Evolutionary conservation across 2,888 invertebrate species (phyloP).

Genomic region (Drosophila recens): DNA sequence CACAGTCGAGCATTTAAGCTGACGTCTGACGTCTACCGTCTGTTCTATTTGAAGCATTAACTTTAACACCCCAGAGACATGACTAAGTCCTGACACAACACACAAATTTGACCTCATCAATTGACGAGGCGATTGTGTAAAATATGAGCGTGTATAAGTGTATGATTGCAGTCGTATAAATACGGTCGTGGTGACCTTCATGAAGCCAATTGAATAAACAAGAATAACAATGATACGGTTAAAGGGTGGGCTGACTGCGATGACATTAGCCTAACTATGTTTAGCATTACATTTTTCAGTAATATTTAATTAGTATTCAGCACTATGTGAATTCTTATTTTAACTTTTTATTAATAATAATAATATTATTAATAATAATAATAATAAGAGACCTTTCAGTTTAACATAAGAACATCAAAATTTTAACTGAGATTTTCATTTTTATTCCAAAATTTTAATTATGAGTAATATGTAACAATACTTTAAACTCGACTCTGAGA

Average conservation of each 20-base stretch:
- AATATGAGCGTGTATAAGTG: slow-evolving; percentile 11
- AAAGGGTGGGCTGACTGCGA: neutral
- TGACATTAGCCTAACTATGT: neutral
- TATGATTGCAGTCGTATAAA: slow-evolving; percentile 6
- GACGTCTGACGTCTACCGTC: slow-evolving; percentile 28
- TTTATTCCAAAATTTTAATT: too few species aligned
- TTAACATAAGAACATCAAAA: too few species aligned
- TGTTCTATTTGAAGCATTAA: slow-evolving; percentile 62
- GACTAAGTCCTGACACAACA: slow-evolving; percentile 65
- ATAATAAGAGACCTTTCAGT: too few species aligned
- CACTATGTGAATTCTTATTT: neutral
- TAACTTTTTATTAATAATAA: neutral
- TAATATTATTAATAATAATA: too few species aligned
- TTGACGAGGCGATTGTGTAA: slow-evolving; percentile 58
- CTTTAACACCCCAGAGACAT: slow-evolving; percentile 66
- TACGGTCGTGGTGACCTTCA: slow-evolving; percentile 66
- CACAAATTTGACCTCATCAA: slow-evolving; percentile 74
- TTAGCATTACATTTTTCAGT: slow-evolving; percentile 21
- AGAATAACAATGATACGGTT: slow-evolving; percentile 14
- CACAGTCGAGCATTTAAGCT: slow-evolving; percentile 25
- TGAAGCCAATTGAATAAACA: slow-evolving; percentile 51
- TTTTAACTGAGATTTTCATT: too few species aligned
- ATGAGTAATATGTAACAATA: neutral
- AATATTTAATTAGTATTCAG: neutral
- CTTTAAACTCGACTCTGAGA: neutral